Evolutionary conservation across 2,888 invertebrate species (phyloP).

Genomic region (Myathropa florea): DNA sequence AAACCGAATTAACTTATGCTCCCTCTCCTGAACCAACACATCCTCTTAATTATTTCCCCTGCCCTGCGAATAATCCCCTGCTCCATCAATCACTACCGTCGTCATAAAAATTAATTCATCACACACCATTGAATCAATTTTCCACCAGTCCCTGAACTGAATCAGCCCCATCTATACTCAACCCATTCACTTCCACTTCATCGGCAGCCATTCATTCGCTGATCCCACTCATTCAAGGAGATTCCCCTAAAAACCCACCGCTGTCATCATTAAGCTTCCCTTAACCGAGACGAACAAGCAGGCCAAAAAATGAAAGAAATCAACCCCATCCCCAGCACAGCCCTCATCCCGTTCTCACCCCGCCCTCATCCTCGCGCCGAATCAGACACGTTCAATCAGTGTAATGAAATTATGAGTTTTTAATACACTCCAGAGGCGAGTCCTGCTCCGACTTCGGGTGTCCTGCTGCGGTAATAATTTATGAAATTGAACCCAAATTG

Average conservation of each 20-base stretch:
- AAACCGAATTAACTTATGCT: too few relatives aligned
- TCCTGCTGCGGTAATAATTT: slow-evolving; percentile 55
- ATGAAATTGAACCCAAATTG: slow-evolving; percentile 56
- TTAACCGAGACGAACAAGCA: slow-evolving; percentile 7
- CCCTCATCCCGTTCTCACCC: not conserved
- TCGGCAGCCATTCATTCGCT: slow-evolving; percentile 25
- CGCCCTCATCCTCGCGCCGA: slow-evolving; percentile 13
- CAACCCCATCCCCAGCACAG: not conserved
- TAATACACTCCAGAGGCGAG: slow-evolving; percentile 38
- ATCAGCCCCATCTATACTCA: not conserved
- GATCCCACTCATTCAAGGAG: slow-evolving; percentile 1
- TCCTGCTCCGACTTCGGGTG: not conserved
- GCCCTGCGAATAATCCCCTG: not conserved
- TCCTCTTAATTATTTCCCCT: not conserved
- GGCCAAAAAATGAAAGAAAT: not conserved
- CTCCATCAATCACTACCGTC: slow-evolving; percentile 3
- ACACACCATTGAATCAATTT: slow-evolving; percentile 44
- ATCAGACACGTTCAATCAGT: slow-evolving; percentile 54
- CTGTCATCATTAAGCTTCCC: slow-evolving; percentile 28
- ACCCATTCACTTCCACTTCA: not conserved
- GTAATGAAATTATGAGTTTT: slow-evolving; percentile 63
- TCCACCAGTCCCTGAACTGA: not conserved
- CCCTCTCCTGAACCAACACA: not conserved
- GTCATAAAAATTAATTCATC: slow-evolving; percentile 12
- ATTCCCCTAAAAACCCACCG: not conserved